Percentiles rank a stretch among this genome's conserved stretches.
These are phyloP conservation scores for Labeo catla DNA, from an alignment of 2,113 vertebrate species.

Conservation along the genomic window DNA sequence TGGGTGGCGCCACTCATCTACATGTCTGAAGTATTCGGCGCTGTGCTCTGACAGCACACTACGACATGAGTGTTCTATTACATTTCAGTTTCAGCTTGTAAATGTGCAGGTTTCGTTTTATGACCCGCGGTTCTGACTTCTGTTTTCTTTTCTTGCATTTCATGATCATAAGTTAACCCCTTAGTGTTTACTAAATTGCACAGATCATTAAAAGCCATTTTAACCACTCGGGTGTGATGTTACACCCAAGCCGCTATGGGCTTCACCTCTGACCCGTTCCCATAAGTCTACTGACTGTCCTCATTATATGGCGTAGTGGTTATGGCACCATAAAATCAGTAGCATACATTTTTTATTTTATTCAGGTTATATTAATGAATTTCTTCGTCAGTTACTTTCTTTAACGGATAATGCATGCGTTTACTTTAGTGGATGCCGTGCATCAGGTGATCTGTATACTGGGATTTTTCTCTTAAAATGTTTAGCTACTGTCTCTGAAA, in stretches of 20 bases:
- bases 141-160: not conserved
- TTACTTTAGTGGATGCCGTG: not conserved
- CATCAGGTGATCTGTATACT: not conserved
- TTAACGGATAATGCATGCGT: not conserved
- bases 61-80: not conserved
- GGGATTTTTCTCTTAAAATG: not conserved
- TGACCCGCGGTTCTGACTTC: not conserved
- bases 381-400: not conserved
- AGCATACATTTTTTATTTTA: not conserved
- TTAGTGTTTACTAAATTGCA: not conserved
- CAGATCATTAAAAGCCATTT: not conserved
- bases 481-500: not conserved
- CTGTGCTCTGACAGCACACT: not conserved
- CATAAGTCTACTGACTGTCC: not conserved
- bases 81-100: constrained; percentile 5
- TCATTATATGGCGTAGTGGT: not conserved
- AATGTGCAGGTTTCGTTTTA: not conserved
- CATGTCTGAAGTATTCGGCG: not conserved
- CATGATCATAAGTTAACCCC: not conserved
- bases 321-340: not conserved
- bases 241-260: not conserved
- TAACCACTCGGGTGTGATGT: not conserved
- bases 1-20: not conserved
- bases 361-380: not conserved
- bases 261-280: not conserved